Conservation (phyloP, 1,140 invertebrate species). For the Heliconius eleuchia region DNA sequence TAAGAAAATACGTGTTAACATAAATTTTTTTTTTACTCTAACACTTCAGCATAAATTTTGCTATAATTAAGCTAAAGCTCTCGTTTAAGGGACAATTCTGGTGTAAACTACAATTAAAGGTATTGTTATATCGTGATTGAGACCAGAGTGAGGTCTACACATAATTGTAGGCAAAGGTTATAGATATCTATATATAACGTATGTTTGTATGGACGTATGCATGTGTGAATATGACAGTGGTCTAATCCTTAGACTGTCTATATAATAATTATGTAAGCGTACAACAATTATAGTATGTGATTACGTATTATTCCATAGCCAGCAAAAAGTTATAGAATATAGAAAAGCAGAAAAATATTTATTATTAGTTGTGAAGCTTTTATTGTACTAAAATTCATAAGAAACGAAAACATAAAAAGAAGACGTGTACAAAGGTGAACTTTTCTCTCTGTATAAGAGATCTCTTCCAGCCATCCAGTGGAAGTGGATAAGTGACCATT, state of each 20-base stretch:
- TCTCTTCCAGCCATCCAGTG: too few species aligned
- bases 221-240: background rate
- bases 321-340: too few species aligned
- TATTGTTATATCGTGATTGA: conserved; percentile 1
- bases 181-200: background rate
- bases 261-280: background rate
- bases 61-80: background rate
- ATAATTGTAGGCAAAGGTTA: background rate
- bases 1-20: background rate
- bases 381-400: too few species aligned
- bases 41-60: too few species aligned
- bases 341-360: too few species aligned
- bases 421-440: too few species aligned
- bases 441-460: too few species aligned
- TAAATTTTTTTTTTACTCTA: background rate
- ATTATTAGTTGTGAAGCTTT: too few species aligned
- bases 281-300: too few species aligned
- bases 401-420: too few species aligned
- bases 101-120: background rate
- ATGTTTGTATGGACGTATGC: background rate
- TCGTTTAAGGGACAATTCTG: background rate
- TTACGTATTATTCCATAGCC: too few species aligned
- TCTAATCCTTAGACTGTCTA: background rate
- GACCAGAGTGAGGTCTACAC: background rate
- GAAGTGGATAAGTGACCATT: too few species aligned